These are phyloP conservation scores for Xenopus laevis DNA, from an alignment of 2,113 vertebrate species.

Conservation along the genomic window DNA sequence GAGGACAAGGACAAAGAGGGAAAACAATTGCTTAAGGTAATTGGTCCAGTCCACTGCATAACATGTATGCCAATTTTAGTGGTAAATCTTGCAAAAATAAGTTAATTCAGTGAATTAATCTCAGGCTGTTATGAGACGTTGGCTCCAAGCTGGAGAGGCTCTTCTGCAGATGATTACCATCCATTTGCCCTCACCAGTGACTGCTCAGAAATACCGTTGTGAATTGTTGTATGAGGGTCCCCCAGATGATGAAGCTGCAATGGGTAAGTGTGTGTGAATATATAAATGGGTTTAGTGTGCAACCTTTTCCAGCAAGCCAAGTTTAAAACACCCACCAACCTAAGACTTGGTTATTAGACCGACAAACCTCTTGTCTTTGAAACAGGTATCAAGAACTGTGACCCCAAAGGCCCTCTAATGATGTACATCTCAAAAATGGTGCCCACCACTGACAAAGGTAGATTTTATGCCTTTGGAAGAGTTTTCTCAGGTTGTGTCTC, in stretches of 20 bases:
- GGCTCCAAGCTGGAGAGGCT: constrained; percentile 90
- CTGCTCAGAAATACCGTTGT: constrained; percentile 90
- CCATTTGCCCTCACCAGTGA: constrained; percentile 90
- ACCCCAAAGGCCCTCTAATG: constrained; percentile 89
- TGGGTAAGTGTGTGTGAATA: constrained; percentile 66
- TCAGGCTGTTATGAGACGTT: constrained; percentile 89
- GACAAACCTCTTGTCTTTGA: too few species aligned
- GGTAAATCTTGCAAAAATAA: too few species aligned
- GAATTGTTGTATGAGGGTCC: constrained; percentile 94
- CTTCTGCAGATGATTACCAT: constrained; percentile 96
- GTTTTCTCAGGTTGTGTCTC: constrained; percentile 89
- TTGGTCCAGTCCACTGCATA: neutral
- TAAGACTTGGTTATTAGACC: too few species aligned
- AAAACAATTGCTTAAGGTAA: constrained; percentile 85
- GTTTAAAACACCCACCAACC: too few species aligned
- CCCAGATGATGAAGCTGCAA: constrained; percentile 84
- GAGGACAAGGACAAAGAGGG: constrained; percentile 93
- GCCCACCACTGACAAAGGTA: constrained; percentile 89
- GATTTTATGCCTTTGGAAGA: constrained; percentile 92
- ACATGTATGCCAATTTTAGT: too few species aligned
- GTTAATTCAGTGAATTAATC: too few species aligned
- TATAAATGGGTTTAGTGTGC: neutral
- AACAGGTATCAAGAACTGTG: constrained; percentile 91
- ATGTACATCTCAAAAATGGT: constrained; percentile 99
- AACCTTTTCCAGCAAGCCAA: neutral